phyloP scores from a whole-genome alignment of 2,888 invertebrate genomes.

The Orchestes rusci region DNA sequence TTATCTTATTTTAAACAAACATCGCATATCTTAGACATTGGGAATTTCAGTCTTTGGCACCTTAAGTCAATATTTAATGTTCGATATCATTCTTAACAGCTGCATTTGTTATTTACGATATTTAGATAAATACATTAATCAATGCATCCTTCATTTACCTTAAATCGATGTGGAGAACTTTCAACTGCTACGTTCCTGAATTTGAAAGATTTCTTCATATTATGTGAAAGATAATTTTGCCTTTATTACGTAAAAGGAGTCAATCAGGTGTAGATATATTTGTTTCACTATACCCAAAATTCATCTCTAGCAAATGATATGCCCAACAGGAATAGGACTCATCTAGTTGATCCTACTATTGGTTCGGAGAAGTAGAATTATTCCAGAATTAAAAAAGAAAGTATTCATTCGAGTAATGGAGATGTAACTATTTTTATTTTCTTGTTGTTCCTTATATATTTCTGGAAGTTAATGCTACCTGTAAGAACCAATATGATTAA shows the following conservation, averaged over 20 bases:
- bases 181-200: conserved; percentile 7
- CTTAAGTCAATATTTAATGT: conserved; percentile 19
- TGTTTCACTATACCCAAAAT: too few species aligned
- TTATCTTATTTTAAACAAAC: not conserved
- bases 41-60: conserved; percentile 13
- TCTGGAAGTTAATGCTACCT: too few species aligned
- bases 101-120: conserved; percentile 21
- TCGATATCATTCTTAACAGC: conserved; percentile 19
- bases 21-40: not conserved
- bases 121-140: conserved; percentile 24
- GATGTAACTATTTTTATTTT: too few species aligned
- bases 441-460: too few species aligned
- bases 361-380: too few species aligned
- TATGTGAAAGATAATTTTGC: too few species aligned
- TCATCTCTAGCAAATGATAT: not conserved
- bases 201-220: too few species aligned
- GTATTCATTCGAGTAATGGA: too few species aligned
- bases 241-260: not conserved
- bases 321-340: not conserved
- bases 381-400: too few species aligned
- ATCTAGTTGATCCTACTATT: too few species aligned
- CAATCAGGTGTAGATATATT: not conserved
- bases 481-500: too few species aligned
- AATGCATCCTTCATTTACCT: conserved; percentile 21
- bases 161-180: conserved; percentile 5